These are phyloP conservation scores for Pocillopora damicornis DNA, from an alignment of 64 coral and sea anemone genomes.

Conservation along the genomic window DNA sequence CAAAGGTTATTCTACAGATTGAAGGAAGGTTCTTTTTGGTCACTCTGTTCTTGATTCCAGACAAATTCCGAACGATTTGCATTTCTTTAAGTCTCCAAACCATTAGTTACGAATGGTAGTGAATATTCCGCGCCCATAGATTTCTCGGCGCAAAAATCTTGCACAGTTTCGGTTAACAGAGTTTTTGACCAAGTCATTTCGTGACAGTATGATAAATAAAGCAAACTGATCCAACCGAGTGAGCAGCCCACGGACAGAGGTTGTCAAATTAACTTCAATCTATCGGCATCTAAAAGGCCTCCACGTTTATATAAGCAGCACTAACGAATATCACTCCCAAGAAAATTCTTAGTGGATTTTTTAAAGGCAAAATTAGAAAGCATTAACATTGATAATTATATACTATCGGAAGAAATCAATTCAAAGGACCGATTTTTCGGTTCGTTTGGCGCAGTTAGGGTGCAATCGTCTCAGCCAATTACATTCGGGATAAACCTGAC, in stretches of 20 bases:
- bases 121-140: background rate
- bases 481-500: background rate
- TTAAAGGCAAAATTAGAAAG: background rate
- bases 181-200: constrained; percentile 1
- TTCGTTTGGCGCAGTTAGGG: background rate
- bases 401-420: background rate
- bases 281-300: background rate
- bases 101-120: background rate
- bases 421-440: background rate
- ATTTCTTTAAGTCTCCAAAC: background rate
- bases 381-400: background rate
- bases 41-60: background rate
- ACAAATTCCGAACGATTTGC: background rate
- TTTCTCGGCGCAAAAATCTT: background rate
- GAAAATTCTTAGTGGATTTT: background rate
- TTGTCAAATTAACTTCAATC: background rate
- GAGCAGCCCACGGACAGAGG: background rate
- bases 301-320: background rate
- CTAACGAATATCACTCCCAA: background rate
- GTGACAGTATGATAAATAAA: background rate
- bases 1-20: background rate
- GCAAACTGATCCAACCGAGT: background rate
- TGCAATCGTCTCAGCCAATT: background rate
- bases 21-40: background rate
- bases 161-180: constrained; percentile 8